Conservation (phyloP, 2,113 vertebrate genomes). For the Lepisosteus osseus region DNA sequence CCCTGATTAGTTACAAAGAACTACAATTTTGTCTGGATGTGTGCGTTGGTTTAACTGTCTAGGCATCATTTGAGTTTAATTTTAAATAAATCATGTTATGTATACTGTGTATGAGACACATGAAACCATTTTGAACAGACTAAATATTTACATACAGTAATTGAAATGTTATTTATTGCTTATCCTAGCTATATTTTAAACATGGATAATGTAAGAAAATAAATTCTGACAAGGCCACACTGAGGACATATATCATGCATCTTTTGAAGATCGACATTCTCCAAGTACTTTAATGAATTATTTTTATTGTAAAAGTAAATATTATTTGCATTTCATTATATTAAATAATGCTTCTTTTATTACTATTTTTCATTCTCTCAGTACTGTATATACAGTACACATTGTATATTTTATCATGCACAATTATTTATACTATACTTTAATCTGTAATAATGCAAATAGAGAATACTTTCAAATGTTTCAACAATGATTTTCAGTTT, state of each 20-base stretch:
- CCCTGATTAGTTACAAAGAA: constrained; percentile 73
- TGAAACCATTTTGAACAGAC: constrained; percentile 46
- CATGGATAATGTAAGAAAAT: background rate
- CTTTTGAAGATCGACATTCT: background rate
- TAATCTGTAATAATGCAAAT: no score
- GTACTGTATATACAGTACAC: no score
- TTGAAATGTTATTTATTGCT: background rate
- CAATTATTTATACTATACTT: no score
- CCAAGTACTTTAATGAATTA: background rate
- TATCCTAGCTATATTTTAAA: background rate
- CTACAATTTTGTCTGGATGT: constrained; percentile 43
- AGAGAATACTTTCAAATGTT: no score
- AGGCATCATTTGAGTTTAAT: constrained; percentile 3
- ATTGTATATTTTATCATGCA: no score
- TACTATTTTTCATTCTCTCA: no score
- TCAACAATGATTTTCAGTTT: no score
- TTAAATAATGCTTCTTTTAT: no score
- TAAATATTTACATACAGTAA: constrained; percentile 30
- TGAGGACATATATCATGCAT: background rate
- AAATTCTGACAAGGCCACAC: background rate
- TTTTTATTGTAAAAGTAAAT: no score
- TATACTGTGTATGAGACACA: constrained; percentile 29
- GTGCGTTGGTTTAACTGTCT: constrained; percentile 29
- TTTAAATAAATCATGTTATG: constrained; percentile 27
- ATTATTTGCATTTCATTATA: no score